A percentile compares a stretch with the other conserved stretches of the same genome.
phyloP scores from a whole-genome alignment of 2,113 vertebrate genomes.

The Romanogobio albipinnatus region DNA sequence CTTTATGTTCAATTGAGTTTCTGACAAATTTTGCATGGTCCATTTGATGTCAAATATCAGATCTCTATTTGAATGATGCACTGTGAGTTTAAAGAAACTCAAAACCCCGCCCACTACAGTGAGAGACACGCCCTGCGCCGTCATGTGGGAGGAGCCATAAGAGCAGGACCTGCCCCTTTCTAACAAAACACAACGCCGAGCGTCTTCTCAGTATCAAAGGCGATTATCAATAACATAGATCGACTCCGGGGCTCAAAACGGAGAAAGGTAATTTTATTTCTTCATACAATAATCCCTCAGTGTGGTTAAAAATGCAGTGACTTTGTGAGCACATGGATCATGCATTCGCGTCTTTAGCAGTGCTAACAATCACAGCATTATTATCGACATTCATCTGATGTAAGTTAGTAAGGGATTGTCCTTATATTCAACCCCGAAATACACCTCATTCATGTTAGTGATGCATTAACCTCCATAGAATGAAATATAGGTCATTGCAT shows the following conservation, averaged over 20 bases:
- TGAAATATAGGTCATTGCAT: slow-evolving; percentile 50
- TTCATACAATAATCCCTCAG: neutral
- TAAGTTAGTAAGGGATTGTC: neutral
- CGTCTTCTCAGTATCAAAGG: neutral
- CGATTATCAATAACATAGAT: neutral
- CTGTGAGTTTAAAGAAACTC: neutral
- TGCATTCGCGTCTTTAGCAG: slow-evolving; percentile 23
- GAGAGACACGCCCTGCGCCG: slow-evolving; percentile 18
- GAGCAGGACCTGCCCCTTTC: slow-evolving; percentile 49
- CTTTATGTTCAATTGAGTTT: neutral
- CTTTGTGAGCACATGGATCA: neutral
- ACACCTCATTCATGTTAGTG: neutral
- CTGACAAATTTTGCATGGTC: neutral
- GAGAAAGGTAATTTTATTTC: slow-evolving; percentile 43
- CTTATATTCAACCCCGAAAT: neutral
- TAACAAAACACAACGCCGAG: slow-evolving; percentile 53
- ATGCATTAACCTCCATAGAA: neutral
- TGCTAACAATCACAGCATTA: slow-evolving; percentile 16
- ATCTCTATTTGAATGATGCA: neutral
- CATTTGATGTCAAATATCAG: neutral
- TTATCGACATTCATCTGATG: neutral
- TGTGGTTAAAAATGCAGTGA: neutral
- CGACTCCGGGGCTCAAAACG: neutral
- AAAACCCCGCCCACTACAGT: slow-evolving; percentile 16
- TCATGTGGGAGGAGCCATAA: slow-evolving; percentile 47